These are phyloP conservation scores for Cheracebus regulus DNA, from an alignment of 2,797 vertebrate genomes.

Conservation along the genomic window DNA sequence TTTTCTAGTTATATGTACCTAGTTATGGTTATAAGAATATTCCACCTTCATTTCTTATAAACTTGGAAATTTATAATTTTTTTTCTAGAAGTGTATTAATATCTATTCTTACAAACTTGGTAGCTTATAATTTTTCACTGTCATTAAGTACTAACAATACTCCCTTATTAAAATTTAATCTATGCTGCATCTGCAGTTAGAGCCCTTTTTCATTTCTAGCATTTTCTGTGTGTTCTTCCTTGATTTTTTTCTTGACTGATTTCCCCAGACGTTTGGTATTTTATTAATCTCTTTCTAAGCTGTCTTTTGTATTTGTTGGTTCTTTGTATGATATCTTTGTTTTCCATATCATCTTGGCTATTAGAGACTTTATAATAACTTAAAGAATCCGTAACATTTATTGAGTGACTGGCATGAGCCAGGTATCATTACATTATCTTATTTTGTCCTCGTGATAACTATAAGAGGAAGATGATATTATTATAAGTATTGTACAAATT, in stretches of 20 bases:
- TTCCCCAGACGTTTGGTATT: conserved; percentile 4
- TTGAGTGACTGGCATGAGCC: neutral
- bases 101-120: conserved; percentile 14
- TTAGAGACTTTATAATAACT: neutral
- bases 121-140: neutral
- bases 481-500: neutral
- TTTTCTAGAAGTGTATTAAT: neutral
- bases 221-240: neutral
- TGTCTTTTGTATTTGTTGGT: conserved; percentile 10
- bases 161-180: conserved; percentile 55
- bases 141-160: conserved; percentile 10
- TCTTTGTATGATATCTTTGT: conserved; percentile 14
- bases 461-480: neutral
- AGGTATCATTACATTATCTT: neutral
- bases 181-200: neutral
- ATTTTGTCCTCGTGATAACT: neutral
- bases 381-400: neutral
- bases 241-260: neutral
- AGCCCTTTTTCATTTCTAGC: neutral
- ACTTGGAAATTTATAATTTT: neutral
- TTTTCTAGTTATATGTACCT: neutral
- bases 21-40: neutral
- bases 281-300: conserved; percentile 4
- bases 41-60: conserved; percentile 3
- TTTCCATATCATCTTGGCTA: neutral